Evolutionary conservation across 2,888 invertebrate species (phyloP).

Genomic region (Hemaris fuciformis): DNA sequence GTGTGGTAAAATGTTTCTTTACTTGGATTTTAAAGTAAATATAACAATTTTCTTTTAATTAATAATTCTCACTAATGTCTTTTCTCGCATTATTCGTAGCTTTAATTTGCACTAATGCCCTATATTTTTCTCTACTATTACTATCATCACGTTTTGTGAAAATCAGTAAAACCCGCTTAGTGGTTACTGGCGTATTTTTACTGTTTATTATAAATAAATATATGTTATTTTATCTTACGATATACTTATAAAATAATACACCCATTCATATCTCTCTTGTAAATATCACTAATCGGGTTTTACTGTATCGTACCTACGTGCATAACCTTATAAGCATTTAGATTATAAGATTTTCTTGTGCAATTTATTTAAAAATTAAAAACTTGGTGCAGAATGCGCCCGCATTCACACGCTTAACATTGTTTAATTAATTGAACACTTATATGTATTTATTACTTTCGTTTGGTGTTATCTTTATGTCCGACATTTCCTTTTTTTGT

Average conservation of each 20-base stretch:
- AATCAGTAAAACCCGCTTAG: not conserved
- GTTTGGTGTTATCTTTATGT: not conserved
- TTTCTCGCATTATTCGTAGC: conserved; percentile 50
- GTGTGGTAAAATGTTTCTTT: not conserved
- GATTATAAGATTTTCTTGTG: not conserved
- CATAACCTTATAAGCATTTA: not conserved
- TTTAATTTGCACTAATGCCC: not conserved
- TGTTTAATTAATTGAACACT: not conserved
- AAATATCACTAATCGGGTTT: not conserved
- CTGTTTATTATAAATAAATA: not conserved
- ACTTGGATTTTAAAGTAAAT: conserved; percentile 8
- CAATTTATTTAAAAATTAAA: not conserved
- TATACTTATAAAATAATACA: not conserved
- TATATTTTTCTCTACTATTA: not conserved
- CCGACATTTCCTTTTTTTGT: not conserved
- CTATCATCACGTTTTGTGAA: not conserved
- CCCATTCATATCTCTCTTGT: not conserved
- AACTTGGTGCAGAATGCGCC: not conserved
- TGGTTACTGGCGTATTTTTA: not conserved
- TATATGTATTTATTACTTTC: not conserved
- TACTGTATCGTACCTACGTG: not conserved
- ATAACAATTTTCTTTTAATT: conserved; percentile 15
- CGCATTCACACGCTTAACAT: not conserved
- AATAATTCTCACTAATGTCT: conserved; percentile 73
- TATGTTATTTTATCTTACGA: not conserved